These are phyloP conservation scores for Ispidina lecontei DNA, from an alignment of 2,797 vertebrate genomes.

Conservation along the genomic window DNA sequence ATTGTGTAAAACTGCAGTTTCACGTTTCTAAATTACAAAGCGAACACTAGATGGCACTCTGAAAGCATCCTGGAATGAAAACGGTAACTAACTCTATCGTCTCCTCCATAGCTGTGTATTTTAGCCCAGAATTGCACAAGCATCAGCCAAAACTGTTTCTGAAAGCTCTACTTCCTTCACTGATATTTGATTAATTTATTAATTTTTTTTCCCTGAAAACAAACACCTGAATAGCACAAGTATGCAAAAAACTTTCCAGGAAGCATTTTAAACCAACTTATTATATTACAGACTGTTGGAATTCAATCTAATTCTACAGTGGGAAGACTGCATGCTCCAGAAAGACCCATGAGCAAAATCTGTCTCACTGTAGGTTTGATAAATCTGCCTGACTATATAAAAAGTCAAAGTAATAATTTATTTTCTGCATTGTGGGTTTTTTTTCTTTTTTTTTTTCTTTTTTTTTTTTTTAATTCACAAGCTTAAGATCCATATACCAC, in stretches of 20 bases:
- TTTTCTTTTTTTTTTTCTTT: background rate
- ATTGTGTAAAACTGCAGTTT: background rate
- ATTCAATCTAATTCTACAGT: background rate
- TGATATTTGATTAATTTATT: background rate
- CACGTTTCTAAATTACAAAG: background rate
- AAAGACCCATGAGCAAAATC: background rate
- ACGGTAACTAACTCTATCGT: rapidly evolving
- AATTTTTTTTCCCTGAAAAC: background rate
- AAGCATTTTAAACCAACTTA: background rate
- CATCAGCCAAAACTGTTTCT: background rate
- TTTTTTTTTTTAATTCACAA: background rate
- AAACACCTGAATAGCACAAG: background rate
- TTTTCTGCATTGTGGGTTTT: background rate
- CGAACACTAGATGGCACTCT: constrained; percentile 44
- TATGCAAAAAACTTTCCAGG: background rate
- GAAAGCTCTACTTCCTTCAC: background rate
- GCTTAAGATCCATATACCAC: background rate
- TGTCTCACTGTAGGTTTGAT: background rate
- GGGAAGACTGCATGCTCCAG: background rate
- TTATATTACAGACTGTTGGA: background rate
- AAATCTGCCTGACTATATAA: background rate
- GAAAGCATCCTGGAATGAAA: background rate
- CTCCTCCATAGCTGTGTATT: background rate
- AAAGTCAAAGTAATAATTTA: background rate
- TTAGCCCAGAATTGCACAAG: background rate